Evolutionary conservation across 2,113 vertebrate species (phyloP).

Genomic region (Scophthalmus maximus): DNA sequence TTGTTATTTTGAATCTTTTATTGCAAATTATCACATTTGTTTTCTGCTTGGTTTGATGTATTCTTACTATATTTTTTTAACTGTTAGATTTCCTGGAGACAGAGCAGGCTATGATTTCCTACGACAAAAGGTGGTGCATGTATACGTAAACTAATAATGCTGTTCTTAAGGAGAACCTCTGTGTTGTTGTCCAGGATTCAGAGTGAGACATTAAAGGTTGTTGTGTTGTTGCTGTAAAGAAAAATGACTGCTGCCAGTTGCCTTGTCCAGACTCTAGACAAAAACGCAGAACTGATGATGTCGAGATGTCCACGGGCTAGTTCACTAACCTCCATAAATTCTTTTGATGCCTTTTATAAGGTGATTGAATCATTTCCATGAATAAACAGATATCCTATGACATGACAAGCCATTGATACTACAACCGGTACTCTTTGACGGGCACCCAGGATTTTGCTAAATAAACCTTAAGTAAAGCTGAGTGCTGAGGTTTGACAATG

Average conservation of each 20-base stretch:
- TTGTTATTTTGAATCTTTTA: too few species aligned
- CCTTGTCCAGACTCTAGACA: background rate
- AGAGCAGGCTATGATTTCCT: too few species aligned
- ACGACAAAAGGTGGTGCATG: too few species aligned
- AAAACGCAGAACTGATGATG: background rate
- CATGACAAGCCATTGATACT: background rate
- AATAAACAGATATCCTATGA: background rate
- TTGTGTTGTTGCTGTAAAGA: background rate
- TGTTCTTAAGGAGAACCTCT: too few species aligned
- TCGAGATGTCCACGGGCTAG: background rate
- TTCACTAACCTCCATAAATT: background rate
- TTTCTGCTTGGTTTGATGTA: too few species aligned
- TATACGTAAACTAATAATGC: too few species aligned
- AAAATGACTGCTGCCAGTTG: background rate
- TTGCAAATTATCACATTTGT: too few species aligned
- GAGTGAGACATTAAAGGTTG: background rate
- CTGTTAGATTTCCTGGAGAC: too few species aligned
- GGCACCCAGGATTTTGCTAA: background rate
- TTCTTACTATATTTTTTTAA: too few species aligned
- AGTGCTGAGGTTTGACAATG: slow-evolving; percentile 6
- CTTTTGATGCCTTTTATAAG: background rate
- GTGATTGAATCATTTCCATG: background rate
- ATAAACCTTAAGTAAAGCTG: background rate
- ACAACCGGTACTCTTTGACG: background rate
- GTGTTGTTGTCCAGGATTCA: too few species aligned